A percentile compares a stretch with the other conserved stretches of the same genome.
Evolutionary conservation across 2,113 vertebrate genomes (phyloP).

Genomic region (Apodemus sylvaticus): DNA sequence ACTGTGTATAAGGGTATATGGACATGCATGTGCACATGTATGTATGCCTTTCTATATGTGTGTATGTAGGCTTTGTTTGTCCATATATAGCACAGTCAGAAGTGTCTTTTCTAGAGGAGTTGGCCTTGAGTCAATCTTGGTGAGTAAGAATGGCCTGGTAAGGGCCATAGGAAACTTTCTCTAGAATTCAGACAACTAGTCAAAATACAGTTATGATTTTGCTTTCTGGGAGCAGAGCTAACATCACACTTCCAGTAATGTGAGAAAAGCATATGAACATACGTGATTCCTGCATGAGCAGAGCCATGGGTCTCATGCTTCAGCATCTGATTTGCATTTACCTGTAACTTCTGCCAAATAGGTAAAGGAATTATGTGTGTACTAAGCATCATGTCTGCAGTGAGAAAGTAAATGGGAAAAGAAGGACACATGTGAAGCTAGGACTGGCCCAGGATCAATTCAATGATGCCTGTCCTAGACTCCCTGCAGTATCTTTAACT

Average conservation of each 20-base stretch:
- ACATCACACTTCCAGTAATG: neutral
- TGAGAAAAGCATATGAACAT: neutral
- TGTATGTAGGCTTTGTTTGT: neutral
- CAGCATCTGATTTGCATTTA: conserved; percentile 74
- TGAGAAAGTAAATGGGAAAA: conserved; percentile 73
- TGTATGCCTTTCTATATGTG: neutral
- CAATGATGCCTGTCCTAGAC: neutral
- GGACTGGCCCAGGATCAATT: conserved; percentile 70
- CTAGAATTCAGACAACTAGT: neutral
- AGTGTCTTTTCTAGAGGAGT: neutral
- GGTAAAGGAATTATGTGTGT: conserved; percentile 68
- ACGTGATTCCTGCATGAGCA: conserved; percentile 7
- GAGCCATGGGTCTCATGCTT: conserved; percentile 65
- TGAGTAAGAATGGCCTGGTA: neutral
- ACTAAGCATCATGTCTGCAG: conserved; percentile 69
- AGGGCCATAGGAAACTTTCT: neutral
- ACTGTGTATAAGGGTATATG: neutral
- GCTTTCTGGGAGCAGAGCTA: neutral
- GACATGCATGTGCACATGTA: neutral
- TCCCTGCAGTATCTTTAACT: neutral
- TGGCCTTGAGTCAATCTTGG: neutral
- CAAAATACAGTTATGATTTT: neutral
- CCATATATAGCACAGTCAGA: neutral
- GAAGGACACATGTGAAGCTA: conserved; percentile 63
- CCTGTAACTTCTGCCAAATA: conserved; percentile 69